Conservation (phyloP, 2,797 vertebrate species). For the Heteromormyrus szaboi region DNA sequence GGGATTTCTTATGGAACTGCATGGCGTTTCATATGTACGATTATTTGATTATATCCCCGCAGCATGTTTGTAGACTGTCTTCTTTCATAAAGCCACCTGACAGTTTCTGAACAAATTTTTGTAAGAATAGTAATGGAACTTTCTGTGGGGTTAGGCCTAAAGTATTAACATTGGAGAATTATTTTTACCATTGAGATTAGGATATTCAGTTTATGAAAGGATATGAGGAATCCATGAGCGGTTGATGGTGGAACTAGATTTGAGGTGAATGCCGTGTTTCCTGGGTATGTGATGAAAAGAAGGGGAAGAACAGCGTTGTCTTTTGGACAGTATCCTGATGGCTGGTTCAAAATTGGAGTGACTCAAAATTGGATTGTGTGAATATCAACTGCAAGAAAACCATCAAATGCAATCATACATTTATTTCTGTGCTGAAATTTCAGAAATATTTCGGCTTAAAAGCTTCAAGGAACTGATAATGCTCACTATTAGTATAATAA, state of each 20-base stretch:
- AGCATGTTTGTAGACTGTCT: neutral
- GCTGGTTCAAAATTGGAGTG: neutral
- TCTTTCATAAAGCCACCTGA: neutral
- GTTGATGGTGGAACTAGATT: neutral
- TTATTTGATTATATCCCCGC: neutral
- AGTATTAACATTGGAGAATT: neutral
- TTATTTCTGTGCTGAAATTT: neutral
- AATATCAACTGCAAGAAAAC: neutral
- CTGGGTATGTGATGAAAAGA: neutral
- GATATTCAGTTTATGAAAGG: neutral
- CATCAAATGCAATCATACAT: neutral
- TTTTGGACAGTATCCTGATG: neutral
- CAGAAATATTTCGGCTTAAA: neutral
- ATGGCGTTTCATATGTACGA: neutral
- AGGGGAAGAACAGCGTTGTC: neutral
- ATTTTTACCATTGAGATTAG: neutral
- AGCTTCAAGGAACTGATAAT: neutral
- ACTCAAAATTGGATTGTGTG: neutral
- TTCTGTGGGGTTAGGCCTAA: neutral
- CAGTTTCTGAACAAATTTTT: neutral
- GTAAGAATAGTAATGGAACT: neutral
- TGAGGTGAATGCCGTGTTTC: neutral
- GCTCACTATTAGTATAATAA: neutral
- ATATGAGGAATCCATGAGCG: neutral
- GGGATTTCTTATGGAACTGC: neutral